Evolutionary conservation across 2,113 vertebrate species (phyloP).

Genomic region (Campylorhamphus procurvoides): DNA sequence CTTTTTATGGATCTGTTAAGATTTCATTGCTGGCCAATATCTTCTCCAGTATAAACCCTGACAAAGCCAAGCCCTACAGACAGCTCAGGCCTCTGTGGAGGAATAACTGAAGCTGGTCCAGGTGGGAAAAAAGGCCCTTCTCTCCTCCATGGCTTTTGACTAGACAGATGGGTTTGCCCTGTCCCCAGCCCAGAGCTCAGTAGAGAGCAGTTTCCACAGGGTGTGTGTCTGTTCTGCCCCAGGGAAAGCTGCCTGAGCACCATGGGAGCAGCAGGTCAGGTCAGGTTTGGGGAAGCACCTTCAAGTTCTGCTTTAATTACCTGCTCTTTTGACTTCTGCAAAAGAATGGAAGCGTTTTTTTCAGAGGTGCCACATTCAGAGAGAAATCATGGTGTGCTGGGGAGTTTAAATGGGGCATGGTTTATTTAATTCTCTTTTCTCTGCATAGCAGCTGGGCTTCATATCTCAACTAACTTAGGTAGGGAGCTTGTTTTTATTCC

Average conservation of each 20-base stretch:
- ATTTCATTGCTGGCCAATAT: not conserved
- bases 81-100: not conserved
- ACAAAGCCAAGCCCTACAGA: not conserved
- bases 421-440: not conserved
- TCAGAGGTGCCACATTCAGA: not conserved
- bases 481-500: slow-evolving; percentile 1
- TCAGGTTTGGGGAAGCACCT: not conserved
- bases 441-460: not conserved
- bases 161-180: not conserved
- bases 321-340: not conserved
- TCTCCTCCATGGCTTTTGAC: not conserved
- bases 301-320: not conserved
- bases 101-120: not conserved
- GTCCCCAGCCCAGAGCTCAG: not conserved
- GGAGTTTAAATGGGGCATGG: not conserved
- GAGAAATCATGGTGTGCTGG: not conserved
- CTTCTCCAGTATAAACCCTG: not conserved
- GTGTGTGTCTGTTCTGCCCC: not conserved
- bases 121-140: not conserved
- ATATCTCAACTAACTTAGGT: slow-evolving; percentile 11
- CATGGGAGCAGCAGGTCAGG: not conserved
- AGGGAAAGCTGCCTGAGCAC: not conserved
- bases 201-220: not conserved
- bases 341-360: not conserved
- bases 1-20: not conserved